Evolutionary conservation across 2,888 invertebrate genomes (phyloP), one percentile per base, ranked within the genome.

Genomic region (Ochropacha duplaris): DNA sequence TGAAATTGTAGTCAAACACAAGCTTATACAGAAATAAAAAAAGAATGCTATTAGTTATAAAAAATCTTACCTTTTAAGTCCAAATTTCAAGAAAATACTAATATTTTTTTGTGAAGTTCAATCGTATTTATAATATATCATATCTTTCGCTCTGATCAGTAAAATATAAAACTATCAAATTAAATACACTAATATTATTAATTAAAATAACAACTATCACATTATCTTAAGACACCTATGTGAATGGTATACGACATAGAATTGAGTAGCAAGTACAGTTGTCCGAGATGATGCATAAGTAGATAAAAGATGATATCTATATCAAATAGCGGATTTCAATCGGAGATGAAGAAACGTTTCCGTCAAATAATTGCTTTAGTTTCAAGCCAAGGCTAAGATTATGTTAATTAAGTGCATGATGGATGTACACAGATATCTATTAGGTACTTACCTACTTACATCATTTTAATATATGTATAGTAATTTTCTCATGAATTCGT

Each of bases 281-380:
- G 19, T 44, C 9, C 3, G 9, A 44, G 44, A 44, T 44, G 44
- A 44, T 36, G n/a, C n/a, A 55, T 34, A n/a, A n/a, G n/a, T n/a
- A 34, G 57, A 72, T 67, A 62, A 69, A 49, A 68, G 71, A 74
- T 74, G 51, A 3, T 63, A 73, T 72, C 65, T 61, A 49, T 44
- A 36, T 50, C n/a, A 56, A 50, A 59, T 59, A 60, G 57, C 61
- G 60, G 64, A 65, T 57, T 58, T 54, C 31, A 19, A 57, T 58
- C 49, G 44, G 31, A 62, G 56, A 73, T 74, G 63, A 68, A 60
- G 57, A 24, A 57, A 65, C 51, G 36, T 62, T 65, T 76, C 68
- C 71, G 65, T 57, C 12, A 36, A 55, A 63, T 69, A 64, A 73
- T 66, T 64, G 60, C 58, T 50, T 9, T 44, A 44, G 6, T 51